Conservation (phyloP, 2,797 vertebrate species). For the Geotria australis region DNA sequence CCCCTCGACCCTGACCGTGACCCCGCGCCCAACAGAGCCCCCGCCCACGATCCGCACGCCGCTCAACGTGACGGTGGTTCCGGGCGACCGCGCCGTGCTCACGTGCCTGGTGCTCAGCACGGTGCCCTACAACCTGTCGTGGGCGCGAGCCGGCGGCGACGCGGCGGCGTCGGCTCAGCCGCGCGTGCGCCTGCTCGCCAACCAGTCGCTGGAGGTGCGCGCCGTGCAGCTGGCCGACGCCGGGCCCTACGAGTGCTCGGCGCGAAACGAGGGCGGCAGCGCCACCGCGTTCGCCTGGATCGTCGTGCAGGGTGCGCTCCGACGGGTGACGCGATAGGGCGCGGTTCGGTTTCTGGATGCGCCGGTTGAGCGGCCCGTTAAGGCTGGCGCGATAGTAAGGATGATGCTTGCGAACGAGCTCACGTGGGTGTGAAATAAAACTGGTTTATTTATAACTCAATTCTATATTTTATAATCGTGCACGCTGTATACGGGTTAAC, state of each 20-base stretch:
- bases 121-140: slow-evolving; percentile 52
- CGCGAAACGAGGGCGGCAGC: slow-evolving; percentile 37
- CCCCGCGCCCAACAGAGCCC: slow-evolving; percentile 25
- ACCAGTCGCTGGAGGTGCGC: slow-evolving; percentile 41
- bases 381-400: too few species aligned
- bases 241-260: slow-evolving; percentile 43
- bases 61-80: slow-evolving; percentile 23
- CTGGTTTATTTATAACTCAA: too few species aligned
- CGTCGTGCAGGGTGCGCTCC: slow-evolving; percentile 42
- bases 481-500: too few species aligned
- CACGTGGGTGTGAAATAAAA: too few species aligned
- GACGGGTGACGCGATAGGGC: too few species aligned
- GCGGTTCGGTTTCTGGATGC: too few species aligned
- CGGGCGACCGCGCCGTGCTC: slow-evolving; percentile 26
- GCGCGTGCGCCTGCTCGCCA: slow-evolving; percentile 12
- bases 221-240: slow-evolving; percentile 15
- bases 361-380: too few species aligned
- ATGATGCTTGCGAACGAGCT: too few species aligned
- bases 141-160: slow-evolving; percentile 28
- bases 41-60: slow-evolving; percentile 34
- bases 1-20: not conserved
- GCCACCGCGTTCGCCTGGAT: slow-evolving; percentile 24
- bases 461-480: too few species aligned
- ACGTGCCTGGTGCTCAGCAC: slow-evolving; percentile 39
- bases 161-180: slow-evolving; percentile 13